Evolutionary conservation across 2,797 vertebrate genomes (phyloP), one percentile per base, ranked within the genome.

Genomic region (Aphelocoma californica): DNA sequence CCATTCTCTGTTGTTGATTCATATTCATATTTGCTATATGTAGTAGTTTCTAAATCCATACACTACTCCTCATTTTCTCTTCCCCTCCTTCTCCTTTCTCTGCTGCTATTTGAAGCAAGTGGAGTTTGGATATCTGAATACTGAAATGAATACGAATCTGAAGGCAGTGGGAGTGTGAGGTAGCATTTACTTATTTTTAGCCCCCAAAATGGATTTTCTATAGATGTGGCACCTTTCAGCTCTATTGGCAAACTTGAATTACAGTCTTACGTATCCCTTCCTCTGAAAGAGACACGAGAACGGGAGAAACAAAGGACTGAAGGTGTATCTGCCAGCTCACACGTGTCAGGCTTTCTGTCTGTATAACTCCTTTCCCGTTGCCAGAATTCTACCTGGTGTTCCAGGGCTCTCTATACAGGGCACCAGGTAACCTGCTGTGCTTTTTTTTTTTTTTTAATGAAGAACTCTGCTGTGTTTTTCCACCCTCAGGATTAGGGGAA

Each of bases 181-280:
- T 62, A 80, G 16, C 31, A n/a, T 84, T 88, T 93, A 25, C 48
- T 92, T 91, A 54, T 86, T 91, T 94, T 93, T 90, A 92, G 50
- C 7, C 34, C 31, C 34, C 10, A 4, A 47, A 90, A 57, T 69
- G 34, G 16, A 36, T 90, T 95, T 91, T 73, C 26, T 57, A 2
- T 81, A 50, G 38, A 74, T 40, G 23, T 65, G 65, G 50, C n/a
- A 64, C 4, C 12, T 83, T 94, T 94, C 61, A 79, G 28, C 50
- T 95, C 31, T 32, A 18, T 58, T 69, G 28, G 26, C 18, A 90
- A 87, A 80, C 53, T 54, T 77, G 34, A 81, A 48, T 75, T 92
- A 32, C 45, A 53, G 17, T 51, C 12, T 53, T 78, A 34, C 8
- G 12, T 29, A 3, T 9, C 5, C 5, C 3, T 6, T 26, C 5